Evolutionary conservation across 37 sponge, comb jelly and placozoan species (phyloP).

Genomic region (Diacarnus erythraeanus): DNA sequence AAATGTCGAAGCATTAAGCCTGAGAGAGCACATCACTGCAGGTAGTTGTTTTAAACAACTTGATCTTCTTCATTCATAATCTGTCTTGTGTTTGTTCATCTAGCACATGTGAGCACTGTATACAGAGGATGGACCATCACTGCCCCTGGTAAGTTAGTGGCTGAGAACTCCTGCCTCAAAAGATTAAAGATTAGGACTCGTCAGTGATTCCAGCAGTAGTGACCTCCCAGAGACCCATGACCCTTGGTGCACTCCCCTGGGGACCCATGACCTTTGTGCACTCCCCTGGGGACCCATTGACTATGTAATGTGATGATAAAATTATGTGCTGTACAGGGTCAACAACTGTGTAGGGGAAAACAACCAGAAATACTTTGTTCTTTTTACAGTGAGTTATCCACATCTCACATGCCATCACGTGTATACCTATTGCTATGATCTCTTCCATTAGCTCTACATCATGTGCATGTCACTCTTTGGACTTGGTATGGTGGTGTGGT

Average conservation of each 20-base stretch:
- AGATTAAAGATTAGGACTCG: no score
- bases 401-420: not conserved
- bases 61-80: not conserved
- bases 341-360: slow-evolving; percentile 99
- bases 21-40: slow-evolving; percentile 97
- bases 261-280: not conserved
- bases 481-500: slow-evolving; percentile 50
- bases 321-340: slow-evolving; percentile 56
- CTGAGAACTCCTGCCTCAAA: no score
- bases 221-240: no score
- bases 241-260: no score
- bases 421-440: not conserved
- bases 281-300: no score
- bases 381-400: slow-evolving; percentile 81
- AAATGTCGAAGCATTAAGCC: slow-evolving; percentile 98
- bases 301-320: no score
- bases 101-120: slow-evolving; percentile 85
- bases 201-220: no score
- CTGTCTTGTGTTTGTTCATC: not conserved
- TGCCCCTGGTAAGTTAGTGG: slow-evolving; percentile 87
- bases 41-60: slow-evolving; percentile 23
- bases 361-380: slow-evolving; percentile 98
- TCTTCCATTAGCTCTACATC: slow-evolving; percentile 67
- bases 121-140: slow-evolving; percentile 98
- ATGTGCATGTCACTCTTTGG: slow-evolving; percentile 77